Base-by-base conservation (phyloP, 2,888 invertebrate genomes). In the Galerucella pusilla region DNA sequence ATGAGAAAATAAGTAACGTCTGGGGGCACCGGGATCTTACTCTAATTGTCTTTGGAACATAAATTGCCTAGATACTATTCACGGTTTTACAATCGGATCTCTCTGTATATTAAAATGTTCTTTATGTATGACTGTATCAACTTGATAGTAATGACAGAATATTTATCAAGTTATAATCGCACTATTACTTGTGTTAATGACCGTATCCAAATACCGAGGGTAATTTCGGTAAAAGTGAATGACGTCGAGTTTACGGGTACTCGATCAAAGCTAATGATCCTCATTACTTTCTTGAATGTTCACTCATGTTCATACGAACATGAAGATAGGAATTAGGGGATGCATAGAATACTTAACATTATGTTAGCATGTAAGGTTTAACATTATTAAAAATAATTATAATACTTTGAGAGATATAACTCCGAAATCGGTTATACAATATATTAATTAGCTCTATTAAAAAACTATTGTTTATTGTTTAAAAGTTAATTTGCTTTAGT, bases 191-290 rank as follows among this genome's bases (percentile, higher is more conserved):
- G 57, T 65, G 46, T 75, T 77, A 77, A 77, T 77, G 68, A 68
- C 71, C 69, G 60, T 73, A 68, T 35, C 52, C 46, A 71, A 71
- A 66, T 68, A 60, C 68, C 60, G 71, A 71, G 65, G 64, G 66
- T 70, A 74, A 75, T 77, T 77, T 71, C 16, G 63, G 69, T 45
- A 67, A 71, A 74, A 72, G 68, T 45, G 74, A 69, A 68, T 65
- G 60, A 61, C 70, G 71, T 75, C 73, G 70, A 75, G 74, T 80
- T 75, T 71, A 79, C 80, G 81, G 79, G 75, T 78, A 71, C 74
- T 75, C 79, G 84, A 85, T 85, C 84, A 84, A 85, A 84, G 85
- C 80, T 82, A 82, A 83, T 83, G 82, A 82, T 78, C 80, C 83
- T 84, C 83, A 84, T 84, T 84, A 84, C 78, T 79, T 78, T 79